Base-by-base conservation (phyloP, 2,888 invertebrate species). In the Machimus rusticus region DNA sequence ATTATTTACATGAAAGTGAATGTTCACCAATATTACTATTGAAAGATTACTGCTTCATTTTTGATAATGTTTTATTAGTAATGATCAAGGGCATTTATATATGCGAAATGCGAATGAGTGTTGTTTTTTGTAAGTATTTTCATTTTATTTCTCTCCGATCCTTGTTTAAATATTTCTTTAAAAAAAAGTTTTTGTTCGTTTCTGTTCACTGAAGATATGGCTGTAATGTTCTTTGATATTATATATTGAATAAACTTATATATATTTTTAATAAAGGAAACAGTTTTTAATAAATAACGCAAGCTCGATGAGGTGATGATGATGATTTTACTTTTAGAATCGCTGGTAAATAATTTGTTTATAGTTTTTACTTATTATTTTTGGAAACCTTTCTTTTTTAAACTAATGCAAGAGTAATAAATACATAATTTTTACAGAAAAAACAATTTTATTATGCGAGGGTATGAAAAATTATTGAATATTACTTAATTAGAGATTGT, bases 1-100 rank as follows among this genome's bases (percentile, higher is more conserved):
- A 77, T 78, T 87, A 77, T 87, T 43, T 87, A 31, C 86, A 77
- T 87, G 51, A 84, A 84, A 84, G 43, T 87, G 87, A 87, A 87
- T 87, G 79, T 86, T 79, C 79, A 86, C 79, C 79, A 57, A 78
- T 74, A 57, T 85, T 46, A 14, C 51, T 79, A 78, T 86, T 86
- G 78, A 82, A 43, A 76, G 74, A 43, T 76, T 81, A 74, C 51
- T 79, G 79, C 78, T 79, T 87, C 55, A 55, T 78, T 87, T 87
- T 78, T 66, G 74, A 87, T 87, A 74, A 87, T 79, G 86, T 51
- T 78, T 86, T 77, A 51, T 79, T 79, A 87, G 46, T 78, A 79
- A 78, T 79, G 46, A 74, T 37, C 23, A 87, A 79, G 28, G 74
- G 55, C 66, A 87, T 79, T 39, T 46, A 55, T 39, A 79, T 86